phyloP scores from a whole-genome alignment of 1,140 invertebrate species.

The Cyclina sinensis region DNA sequence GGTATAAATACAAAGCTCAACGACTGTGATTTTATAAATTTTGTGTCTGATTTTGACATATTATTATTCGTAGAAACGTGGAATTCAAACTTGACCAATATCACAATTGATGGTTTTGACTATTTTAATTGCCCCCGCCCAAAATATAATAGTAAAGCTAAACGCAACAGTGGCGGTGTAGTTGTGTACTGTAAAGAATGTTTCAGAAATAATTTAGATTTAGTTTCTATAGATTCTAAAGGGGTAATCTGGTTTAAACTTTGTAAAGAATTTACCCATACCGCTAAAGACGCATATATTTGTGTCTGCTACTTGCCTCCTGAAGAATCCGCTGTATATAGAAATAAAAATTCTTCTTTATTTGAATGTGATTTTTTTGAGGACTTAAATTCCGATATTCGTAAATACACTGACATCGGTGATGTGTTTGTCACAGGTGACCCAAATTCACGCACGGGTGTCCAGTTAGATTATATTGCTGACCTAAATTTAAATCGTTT shows the following conservation, averaged over 20 bases:
- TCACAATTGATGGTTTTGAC: background rate
- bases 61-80: constrained; percentile 47
- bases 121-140: constrained; percentile 38
- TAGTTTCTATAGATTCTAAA: background rate
- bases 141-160: constrained; percentile 14
- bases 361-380: constrained; percentile 34
- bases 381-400: background rate
- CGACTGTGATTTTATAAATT: constrained; percentile 39
- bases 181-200: constrained; percentile 31
- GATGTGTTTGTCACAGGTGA: background rate
- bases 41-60: constrained; percentile 27
- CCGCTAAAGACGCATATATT: background rate
- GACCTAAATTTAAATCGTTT: constrained; percentile 16
- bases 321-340: background rate
- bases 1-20: constrained; percentile 23
- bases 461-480: background rate
- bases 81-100: constrained; percentile 7
- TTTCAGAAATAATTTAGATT: background rate
- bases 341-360: constrained; percentile 3
- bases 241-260: constrained; percentile 7
- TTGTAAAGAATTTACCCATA: background rate
- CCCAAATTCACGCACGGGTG: constrained; percentile 9
- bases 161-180: constrained; percentile 45
- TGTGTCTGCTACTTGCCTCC: background rate
- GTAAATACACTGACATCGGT: background rate